Evolutionary conservation across 2,113 vertebrate species (phyloP).

Genomic region (Chloropsis hardwickii): DNA sequence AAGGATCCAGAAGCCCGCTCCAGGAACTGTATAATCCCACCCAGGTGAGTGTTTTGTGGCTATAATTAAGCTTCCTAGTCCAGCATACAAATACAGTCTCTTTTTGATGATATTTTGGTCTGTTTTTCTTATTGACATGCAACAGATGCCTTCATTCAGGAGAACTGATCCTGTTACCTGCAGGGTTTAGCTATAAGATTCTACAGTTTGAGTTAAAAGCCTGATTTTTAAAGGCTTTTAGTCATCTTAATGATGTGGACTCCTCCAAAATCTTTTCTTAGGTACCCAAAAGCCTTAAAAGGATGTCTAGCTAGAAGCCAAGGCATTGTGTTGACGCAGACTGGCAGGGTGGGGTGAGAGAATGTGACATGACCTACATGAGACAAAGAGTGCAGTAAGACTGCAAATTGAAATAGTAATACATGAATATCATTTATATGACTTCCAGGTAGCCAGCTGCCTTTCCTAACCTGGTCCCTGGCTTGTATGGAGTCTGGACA

Average conservation of each 20-base stretch:
- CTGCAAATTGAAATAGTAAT: not conserved
- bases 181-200: not conserved
- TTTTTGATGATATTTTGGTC: not conserved
- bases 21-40: slow-evolving; percentile 96
- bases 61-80: not conserved
- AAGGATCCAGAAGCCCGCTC: slow-evolving; percentile 90
- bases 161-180: not conserved
- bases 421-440: not conserved
- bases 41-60: slow-evolving; percentile 79
- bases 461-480: not conserved
- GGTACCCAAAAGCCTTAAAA: not conserved
- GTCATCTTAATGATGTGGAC: not conserved
- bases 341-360: not conserved
- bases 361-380: not conserved
- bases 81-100: not conserved
- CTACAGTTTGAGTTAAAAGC: not conserved
- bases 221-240: not conserved
- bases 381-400: not conserved
- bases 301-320: not conserved
- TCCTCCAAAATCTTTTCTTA: not conserved
- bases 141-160: not conserved
- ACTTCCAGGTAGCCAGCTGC: not conserved
- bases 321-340: not conserved
- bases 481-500: not conserved
- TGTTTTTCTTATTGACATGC: not conserved